phyloP scores from a whole-genome alignment of 2,113 vertebrate genomes.

The Mormyrus iriodes region DNA sequence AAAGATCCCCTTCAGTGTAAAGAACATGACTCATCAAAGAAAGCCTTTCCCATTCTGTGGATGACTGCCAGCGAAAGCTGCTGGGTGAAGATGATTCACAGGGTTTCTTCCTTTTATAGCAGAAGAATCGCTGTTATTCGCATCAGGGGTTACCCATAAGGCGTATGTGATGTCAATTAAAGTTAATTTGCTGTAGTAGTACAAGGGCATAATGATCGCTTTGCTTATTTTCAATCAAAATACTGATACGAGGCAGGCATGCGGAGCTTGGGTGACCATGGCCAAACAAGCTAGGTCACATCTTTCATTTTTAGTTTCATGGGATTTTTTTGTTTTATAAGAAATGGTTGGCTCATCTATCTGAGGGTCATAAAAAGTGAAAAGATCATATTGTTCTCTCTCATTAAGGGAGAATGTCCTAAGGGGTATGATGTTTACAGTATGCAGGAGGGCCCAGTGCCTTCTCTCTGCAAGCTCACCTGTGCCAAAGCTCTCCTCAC shows the following conservation, averaged over 20 bases:
- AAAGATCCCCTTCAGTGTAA: slow-evolving; percentile 13
- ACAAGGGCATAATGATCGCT: slow-evolving; percentile 11
- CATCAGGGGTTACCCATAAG: slow-evolving; percentile 47
- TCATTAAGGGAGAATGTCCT: neutral
- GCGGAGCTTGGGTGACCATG: neutral
- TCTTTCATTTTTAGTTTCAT: neutral
- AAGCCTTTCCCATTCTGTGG: slow-evolving; percentile 44
- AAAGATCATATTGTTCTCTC: neutral
- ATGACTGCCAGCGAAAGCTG: slow-evolving; percentile 58
- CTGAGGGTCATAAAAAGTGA: neutral
- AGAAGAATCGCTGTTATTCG: slow-evolving; percentile 79
- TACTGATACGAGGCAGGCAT: neutral
- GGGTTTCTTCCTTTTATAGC: slow-evolving; percentile 88
- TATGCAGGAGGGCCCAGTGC: neutral
- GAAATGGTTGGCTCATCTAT: neutral
- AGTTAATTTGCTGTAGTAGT: slow-evolving; percentile 7
- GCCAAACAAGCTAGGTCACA: neutral
- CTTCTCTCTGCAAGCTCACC: slow-evolving; percentile 56
- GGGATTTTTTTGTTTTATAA: neutral
- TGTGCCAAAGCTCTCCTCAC: slow-evolving; percentile 97
- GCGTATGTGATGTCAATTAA: slow-evolving; percentile 26
- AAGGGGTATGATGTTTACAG: neutral
- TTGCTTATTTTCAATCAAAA: neutral
- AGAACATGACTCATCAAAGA: slow-evolving; percentile 9
- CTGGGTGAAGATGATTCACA: slow-evolving; percentile 68